Evolutionary conservation across 2,113 vertebrate species (phyloP), one percentile per base, ranked within the genome.

Genomic region (Pimephales promelas): DNA sequence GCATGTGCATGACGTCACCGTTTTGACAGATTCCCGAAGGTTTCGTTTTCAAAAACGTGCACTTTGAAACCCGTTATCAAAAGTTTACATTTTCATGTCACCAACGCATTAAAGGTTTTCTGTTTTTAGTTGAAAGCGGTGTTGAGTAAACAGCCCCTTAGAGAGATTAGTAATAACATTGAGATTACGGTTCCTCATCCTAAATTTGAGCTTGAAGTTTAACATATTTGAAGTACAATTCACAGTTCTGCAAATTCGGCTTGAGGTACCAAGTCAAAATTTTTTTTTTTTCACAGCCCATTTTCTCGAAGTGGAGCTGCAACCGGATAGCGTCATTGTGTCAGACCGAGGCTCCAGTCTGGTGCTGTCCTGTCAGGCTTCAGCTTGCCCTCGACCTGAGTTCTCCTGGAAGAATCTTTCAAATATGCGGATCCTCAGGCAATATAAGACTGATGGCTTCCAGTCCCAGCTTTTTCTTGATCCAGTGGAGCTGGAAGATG

Each of bases 351-450:
- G 91, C 18, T 90, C 90, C 13, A 28, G 6, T 61, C 59, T 92
- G 62, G 71, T 61, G 0, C 85, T 94, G 4, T 87, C 85, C 86
- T 94, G 93, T 74, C 40, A 34, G 14, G 90, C 89, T 0, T 89
- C 87, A 0, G 89, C 87, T 2, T 94, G 93, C 56, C 88, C 83
- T 26, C 77, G 71, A 0, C 89, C 91, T 13, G 34, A 16, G 14
- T 64, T 93, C 83, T 91, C 84, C 79, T 94, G 93, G 93, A 89
- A 40, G 36, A 49, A 56, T 87, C 49, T 81, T 54, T 59, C 54
- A 10, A 84, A 88, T 72, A 20, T 24, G 31, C 22, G 64, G 1
- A 28, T 26, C 5, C 28, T 24, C 7, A 40, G 52, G 36, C 26
- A 2, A 11, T 10, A 0, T 40, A 13, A 75, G n/a, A 76, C 24